These are phyloP conservation scores for Lepidurus couesii DNA, from an alignment of 1,140 invertebrate genomes.

Conservation along the genomic window DNA sequence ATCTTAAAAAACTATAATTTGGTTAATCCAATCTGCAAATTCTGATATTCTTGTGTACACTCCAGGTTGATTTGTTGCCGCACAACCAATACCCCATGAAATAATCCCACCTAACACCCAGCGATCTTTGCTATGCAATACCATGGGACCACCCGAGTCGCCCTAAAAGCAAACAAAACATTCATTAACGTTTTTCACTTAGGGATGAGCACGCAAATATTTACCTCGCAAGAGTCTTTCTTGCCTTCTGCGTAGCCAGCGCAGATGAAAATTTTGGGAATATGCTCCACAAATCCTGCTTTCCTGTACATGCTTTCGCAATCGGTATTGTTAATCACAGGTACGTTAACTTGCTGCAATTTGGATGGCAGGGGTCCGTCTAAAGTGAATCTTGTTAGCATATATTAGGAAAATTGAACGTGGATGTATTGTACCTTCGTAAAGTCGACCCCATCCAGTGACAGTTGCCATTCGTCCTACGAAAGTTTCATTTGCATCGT, in stretches of 20 bases:
- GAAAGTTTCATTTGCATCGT: constrained; percentile 69
- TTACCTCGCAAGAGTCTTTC: constrained; percentile 83
- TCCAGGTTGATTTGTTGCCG: constrained; percentile 83
- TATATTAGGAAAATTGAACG: constrained; percentile 6
- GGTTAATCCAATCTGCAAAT: constrained; percentile 83
- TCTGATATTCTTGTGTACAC: constrained; percentile 91
- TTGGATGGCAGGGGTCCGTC: constrained; percentile 83
- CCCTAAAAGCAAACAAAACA: constrained; percentile 52
- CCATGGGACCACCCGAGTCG: constrained; percentile 87
- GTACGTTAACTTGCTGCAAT: constrained; percentile 83
- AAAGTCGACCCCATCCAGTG: constrained; percentile 85
- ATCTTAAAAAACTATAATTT: neutral
- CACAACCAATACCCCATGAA: constrained; percentile 89
- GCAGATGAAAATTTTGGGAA: constrained; percentile 84
- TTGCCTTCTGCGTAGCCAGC: constrained; percentile 89
- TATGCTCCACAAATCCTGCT: constrained; percentile 85
- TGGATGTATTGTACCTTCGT: constrained; percentile 65
- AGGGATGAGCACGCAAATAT: constrained; percentile 25
- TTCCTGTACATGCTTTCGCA: constrained; percentile 85
- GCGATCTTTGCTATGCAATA: constrained; percentile 68
- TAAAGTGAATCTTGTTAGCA: constrained; percentile 44
- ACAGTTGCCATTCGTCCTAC: constrained; percentile 80
- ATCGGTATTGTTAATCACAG: constrained; percentile 84
- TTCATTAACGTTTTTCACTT: neutral
- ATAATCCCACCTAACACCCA: constrained; percentile 85